Evolutionary conservation across 23 tunicate genomes (phyloP), one percentile per base, ranked within the genome.

Genomic region (Aplidium turbinatum): DNA sequence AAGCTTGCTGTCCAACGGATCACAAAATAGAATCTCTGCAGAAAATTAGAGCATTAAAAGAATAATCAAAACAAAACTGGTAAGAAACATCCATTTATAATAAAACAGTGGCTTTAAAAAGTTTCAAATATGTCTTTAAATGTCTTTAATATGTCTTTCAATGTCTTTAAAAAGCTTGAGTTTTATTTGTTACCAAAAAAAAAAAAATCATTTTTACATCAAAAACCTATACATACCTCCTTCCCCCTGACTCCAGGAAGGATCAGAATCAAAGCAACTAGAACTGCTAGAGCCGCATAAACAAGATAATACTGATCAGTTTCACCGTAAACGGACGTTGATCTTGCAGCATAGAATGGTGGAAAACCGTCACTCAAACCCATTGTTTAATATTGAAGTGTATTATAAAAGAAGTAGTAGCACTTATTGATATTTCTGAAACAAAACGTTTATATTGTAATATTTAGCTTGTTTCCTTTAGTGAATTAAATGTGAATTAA

Each of bases 361-460:
- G 97, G 85, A 57, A 70, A 90, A 4, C 97, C 97, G 74, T 90
- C 97, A 22, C 76, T 40, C n/a, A 90, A 47, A n/a, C 90, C 78
- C 97, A 90, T 90, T 4, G 6, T 39, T 6, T 13, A 55, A 42
- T n/a, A n/a, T n/a, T n/a, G n/a, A n/a, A n/a, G n/a, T n/a, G n/a
- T n/a, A n/a, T n/a, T n/a, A n/a, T n/a, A n/a, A n/a, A n/a, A n/a
- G n/a, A n/a, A n/a, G n/a, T n/a, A n/a, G n/a, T n/a, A n/a, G n/a
- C n/a, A n/a, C n/a, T n/a, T n/a, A n/a, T n/a, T n/a, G n/a, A n/a
- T n/a, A n/a, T n/a, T n/a, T n/a, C n/a, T n/a, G n/a, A n/a, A n/a
- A n/a, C n/a, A n/a, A n/a, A n/a, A n/a, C n/a, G n/a, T n/a, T n/a
- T n/a, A n/a, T n/a, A n/a, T n/a, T n/a, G n/a, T n/a, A n/a, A n/a